Evolutionary conservation across 2,113 vertebrate species (phyloP).

Genomic region (Okapia johnstoni): DNA sequence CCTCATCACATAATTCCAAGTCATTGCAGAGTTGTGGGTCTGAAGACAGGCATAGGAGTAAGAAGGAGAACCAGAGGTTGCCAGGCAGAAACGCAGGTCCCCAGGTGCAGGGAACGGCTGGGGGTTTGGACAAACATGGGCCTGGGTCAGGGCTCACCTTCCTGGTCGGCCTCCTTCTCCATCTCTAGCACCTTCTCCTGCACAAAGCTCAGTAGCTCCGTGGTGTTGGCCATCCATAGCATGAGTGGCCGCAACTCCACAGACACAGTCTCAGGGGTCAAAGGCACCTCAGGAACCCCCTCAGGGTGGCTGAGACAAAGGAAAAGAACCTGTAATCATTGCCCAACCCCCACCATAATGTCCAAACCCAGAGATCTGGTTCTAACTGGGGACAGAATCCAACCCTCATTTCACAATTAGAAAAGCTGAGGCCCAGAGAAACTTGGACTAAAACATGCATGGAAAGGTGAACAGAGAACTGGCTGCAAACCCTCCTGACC

Average conservation of each 20-base stretch:
- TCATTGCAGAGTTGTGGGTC: conserved; percentile 88
- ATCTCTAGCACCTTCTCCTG: conserved; percentile 91
- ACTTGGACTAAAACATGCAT: neutral
- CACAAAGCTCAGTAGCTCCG: conserved; percentile 92
- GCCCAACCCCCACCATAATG: neutral
- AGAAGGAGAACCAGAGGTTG: neutral
- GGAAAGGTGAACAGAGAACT: neutral
- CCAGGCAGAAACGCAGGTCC: neutral
- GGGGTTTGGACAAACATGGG: neutral
- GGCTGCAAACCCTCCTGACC: neutral
- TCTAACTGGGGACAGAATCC: neutral
- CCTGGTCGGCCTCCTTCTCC: conserved; percentile 94
- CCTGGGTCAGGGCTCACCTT: conserved; percentile 81
- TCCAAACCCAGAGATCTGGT: neutral
- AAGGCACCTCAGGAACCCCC: conserved; percentile 67
- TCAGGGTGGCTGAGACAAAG: conserved; percentile 79
- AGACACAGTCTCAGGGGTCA: conserved; percentile 87
- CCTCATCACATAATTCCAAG: conserved; percentile 92
- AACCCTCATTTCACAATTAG: neutral
- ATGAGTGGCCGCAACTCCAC: conserved; percentile 91
- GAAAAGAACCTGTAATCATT: neutral
- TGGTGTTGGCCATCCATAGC: conserved; percentile 97
- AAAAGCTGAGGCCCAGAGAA: neutral
- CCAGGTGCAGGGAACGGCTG: neutral
- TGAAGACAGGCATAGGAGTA: conserved; percentile 54